A percentile compares a stretch with the other conserved stretches of the same genome.
Conservation (phyloP, 2,888 invertebrate genomes). For the Enoplolaimus lenunculus region DNA sequence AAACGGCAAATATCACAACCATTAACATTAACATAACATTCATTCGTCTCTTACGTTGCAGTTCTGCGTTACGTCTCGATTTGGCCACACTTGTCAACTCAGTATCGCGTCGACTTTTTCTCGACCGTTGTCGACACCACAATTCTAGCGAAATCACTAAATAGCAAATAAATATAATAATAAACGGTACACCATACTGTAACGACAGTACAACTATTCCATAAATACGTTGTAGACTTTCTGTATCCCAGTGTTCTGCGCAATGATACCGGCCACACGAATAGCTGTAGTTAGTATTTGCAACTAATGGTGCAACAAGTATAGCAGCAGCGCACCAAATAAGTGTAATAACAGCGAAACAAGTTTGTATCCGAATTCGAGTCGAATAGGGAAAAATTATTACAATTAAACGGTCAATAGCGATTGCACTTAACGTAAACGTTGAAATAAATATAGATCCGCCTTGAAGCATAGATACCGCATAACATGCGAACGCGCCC, state of each 20-base stretch:
- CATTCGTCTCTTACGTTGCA: slow-evolving; percentile 71
- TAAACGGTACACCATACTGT: slow-evolving; percentile 85
- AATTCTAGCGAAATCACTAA: slow-evolving; percentile 64
- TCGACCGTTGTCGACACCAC: slow-evolving; percentile 11
- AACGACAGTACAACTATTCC: slow-evolving; percentile 71
- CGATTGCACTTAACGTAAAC: slow-evolving; percentile 86
- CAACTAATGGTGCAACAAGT: slow-evolving; percentile 75
- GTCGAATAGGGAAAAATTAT: slow-evolving; percentile 88
- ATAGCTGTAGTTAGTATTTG: slow-evolving; percentile 52
- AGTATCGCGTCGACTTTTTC: too few species aligned
- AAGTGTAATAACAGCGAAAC: slow-evolving; percentile 64
- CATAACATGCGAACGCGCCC: slow-evolving; percentile 72
- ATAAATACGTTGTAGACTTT: slow-evolving; percentile 59
- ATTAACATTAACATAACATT: slow-evolving; percentile 94
- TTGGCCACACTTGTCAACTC: neutral
- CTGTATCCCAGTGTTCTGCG: slow-evolving; percentile 64
- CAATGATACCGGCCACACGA: slow-evolving; percentile 49
- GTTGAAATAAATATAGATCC: slow-evolving; percentile 94
- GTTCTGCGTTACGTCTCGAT: slow-evolving; percentile 60
- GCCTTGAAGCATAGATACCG: slow-evolving; percentile 72
- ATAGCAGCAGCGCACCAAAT: slow-evolving; percentile 79
- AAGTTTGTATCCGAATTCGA: slow-evolving; percentile 72
- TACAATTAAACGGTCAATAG: slow-evolving; percentile 89
- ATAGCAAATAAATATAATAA: slow-evolving; percentile 85
- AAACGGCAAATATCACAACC: slow-evolving; percentile 85